phyloP scores from a whole-genome alignment of 2,797 vertebrate genomes.

The Sorex maritimensis region DNA sequence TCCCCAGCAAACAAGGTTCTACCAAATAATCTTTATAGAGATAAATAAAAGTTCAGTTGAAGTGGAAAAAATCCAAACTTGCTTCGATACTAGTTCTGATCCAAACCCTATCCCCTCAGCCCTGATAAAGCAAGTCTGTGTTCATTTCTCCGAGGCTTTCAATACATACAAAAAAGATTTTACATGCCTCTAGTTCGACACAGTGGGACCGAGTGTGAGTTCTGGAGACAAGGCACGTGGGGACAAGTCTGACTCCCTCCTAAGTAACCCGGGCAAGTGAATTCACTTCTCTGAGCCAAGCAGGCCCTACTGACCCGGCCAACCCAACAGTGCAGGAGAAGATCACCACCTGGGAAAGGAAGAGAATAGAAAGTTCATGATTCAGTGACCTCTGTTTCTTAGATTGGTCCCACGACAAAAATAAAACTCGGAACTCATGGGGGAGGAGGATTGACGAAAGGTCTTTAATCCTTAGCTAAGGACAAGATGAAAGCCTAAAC shows the following conservation, averaged over 20 bases:
- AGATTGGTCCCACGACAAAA: neutral
- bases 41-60: slow-evolving; percentile 61
- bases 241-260: slow-evolving; percentile 36
- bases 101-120: slow-evolving; percentile 35
- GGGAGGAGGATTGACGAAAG: slow-evolving; percentile 37
- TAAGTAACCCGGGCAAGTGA: slow-evolving; percentile 56
- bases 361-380: slow-evolving; percentile 35
- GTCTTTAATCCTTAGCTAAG: slow-evolving; percentile 78
- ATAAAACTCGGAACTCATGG: slow-evolving; percentile 2
- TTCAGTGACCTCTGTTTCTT: slow-evolving; percentile 35
- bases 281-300: slow-evolving; percentile 63
- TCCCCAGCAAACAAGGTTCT: slow-evolving; percentile 56
- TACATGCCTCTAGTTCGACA: neutral
- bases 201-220: neutral
- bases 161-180: slow-evolving; percentile 54
- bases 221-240: neutral
- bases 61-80: slow-evolving; percentile 46
- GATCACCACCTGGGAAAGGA: neutral
- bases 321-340: slow-evolving; percentile 52
- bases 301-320: neutral
- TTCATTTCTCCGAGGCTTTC: slow-evolving; percentile 21
- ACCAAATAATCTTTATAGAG: slow-evolving; percentile 58
- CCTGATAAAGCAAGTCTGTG: slow-evolving; percentile 14
- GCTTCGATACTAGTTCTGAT: slow-evolving; percentile 21
- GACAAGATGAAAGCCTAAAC: slow-evolving; percentile 71